These are phyloP conservation scores for Halocynthia aurantium DNA, from an alignment of 23 tunicate species.

Conservation along the genomic window DNA sequence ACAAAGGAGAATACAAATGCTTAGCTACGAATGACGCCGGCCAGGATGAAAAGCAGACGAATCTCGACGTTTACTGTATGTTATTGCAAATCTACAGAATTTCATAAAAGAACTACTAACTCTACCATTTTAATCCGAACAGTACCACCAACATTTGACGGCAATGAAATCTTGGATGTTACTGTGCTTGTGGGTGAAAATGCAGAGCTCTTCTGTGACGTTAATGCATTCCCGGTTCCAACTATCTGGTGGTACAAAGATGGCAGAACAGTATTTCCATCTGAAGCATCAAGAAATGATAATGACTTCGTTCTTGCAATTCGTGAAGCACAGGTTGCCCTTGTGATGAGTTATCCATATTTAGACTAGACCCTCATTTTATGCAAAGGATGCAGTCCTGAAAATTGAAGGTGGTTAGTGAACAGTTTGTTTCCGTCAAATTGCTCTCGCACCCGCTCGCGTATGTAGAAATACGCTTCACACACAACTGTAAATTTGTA, in stretches of 20 bases:
- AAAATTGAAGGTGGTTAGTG: too few species aligned
- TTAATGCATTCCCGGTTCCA: conserved; percentile 91
- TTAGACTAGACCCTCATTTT: too few species aligned
- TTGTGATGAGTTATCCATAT: not conserved
- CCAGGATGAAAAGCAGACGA: conserved; percentile 56
- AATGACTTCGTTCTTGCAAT: not conserved
- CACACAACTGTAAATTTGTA: too few species aligned
- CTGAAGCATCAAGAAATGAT: not conserved
- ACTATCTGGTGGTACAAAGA: conserved; percentile 86
- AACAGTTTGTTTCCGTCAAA: too few species aligned
- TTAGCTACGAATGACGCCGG: conserved; percentile 92
- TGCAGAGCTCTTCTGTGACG: conserved; percentile 76
- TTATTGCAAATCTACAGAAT: not conserved
- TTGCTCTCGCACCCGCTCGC: too few species aligned
- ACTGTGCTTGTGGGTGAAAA: conserved; percentile 62
- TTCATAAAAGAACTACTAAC: not conserved
- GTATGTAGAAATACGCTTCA: too few species aligned
- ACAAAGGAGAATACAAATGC: conserved; percentile 76
- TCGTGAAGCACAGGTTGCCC: not conserved
- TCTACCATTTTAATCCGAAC: conserved; percentile 1
- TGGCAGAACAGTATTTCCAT: conserved; percentile 37
- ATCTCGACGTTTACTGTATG: conserved; percentile 85
- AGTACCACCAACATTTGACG: conserved; percentile 81
- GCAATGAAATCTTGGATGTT: conserved; percentile 46
- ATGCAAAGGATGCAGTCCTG: too few species aligned